Percentiles rank a stretch among this genome's conserved stretches.
Conservation (phyloP, 2,113 vertebrate genomes). For the Lamprologus sp. region DNA sequence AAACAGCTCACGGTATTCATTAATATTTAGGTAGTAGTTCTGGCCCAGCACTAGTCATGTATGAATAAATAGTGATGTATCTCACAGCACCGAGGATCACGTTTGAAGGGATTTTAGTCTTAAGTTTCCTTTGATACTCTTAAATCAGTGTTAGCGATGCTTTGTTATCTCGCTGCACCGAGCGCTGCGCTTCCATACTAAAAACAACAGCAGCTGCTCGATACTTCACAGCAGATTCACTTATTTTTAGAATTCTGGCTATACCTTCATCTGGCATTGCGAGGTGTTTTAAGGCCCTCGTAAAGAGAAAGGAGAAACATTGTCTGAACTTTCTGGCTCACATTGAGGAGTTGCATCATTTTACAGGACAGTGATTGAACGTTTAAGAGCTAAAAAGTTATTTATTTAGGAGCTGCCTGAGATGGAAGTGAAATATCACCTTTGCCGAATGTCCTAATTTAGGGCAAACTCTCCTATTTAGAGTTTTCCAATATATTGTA, state of each 20-base stretch:
- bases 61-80: slow-evolving; percentile 2
- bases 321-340: neutral
- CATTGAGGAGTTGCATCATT: neutral
- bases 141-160: neutral
- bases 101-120: slow-evolving; percentile 12
- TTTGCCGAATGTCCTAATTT: neutral
- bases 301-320: neutral
- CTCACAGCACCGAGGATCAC: neutral
- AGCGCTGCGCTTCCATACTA: neutral
- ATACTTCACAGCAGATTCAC: neutral
- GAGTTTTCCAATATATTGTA: neutral
- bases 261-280: neutral
- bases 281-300: neutral
- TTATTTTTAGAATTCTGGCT: neutral
- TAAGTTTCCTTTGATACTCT: slow-evolving; percentile 23
- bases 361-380: neutral
- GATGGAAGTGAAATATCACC: neutral
- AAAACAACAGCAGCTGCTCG: neutral
- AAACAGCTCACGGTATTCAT: neutral
- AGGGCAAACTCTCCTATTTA: neutral
- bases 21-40: neutral
- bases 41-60: slow-evolving; percentile 7
- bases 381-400: neutral
- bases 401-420: neutral
- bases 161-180: neutral